Evolutionary conservation across 1,140 invertebrate genomes (phyloP).

Genomic region (Popillia japonica): DNA sequence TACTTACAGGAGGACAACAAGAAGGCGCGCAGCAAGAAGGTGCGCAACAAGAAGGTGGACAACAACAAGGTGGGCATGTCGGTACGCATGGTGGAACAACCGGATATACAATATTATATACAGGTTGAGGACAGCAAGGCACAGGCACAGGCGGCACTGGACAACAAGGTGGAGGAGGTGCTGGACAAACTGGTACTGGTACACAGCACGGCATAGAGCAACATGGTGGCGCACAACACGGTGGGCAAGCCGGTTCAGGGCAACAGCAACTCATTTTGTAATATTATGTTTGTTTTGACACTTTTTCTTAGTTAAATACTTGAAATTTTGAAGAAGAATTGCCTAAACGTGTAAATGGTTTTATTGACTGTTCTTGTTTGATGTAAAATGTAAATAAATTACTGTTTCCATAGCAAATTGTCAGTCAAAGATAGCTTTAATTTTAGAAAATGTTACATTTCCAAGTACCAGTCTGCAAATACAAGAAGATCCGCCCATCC

Average conservation of each 20-base stretch:
- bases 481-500: no score
- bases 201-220: conserved; percentile 23
- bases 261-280: background rate
- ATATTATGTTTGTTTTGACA: background rate
- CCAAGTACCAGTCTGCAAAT: no score
- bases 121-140: conserved; percentile 37
- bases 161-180: conserved; percentile 23
- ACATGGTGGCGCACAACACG: conserved; percentile 8
- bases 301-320: conserved; percentile 16
- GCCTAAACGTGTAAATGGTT: conserved; percentile 5
- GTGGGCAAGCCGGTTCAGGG: background rate
- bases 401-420: conserved; percentile 8
- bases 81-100: conserved; percentile 22
- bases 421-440: background rate
- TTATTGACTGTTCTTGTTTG: background rate
- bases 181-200: conserved; percentile 26
- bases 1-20: background rate
- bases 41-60: no score
- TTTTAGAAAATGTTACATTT: no score
- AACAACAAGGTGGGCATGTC: conserved; percentile 21
- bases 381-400: conserved; percentile 9
- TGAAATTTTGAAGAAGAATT: conserved; percentile 10
- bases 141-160: background rate
- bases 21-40: no score
- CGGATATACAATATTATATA: conserved; percentile 14